Evolutionary conservation across 1,140 invertebrate species (phyloP).

Genomic region (Panulirus ornatus): DNA sequence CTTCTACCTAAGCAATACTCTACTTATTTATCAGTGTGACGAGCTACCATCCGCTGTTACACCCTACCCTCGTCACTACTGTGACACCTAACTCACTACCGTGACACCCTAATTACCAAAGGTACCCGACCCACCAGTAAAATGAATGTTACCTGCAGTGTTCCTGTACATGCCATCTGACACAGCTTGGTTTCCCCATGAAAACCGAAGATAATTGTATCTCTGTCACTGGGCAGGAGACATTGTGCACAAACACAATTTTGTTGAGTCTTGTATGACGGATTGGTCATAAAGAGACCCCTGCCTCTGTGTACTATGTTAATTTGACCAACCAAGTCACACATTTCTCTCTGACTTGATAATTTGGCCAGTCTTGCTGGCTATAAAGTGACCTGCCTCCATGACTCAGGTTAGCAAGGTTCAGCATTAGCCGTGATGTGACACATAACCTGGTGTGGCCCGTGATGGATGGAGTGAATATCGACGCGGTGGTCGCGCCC

Average conservation of each 20-base stretch:
- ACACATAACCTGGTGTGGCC: background rate
- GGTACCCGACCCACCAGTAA: no score
- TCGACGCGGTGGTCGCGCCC: no score
- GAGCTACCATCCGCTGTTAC: no score
- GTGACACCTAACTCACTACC: no score
- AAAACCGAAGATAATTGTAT: background rate
- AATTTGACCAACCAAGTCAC: background rate
- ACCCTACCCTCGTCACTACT: no score
- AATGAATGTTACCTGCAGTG: background rate
- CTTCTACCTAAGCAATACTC: no score
- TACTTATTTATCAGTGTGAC: no score
- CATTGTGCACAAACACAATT: constrained; percentile 3
- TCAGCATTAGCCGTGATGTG: no score
- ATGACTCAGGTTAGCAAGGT: background rate
- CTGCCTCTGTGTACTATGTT: background rate
- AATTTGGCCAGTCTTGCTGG: background rate
- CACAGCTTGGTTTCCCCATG: background rate
- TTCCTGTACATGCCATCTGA: background rate
- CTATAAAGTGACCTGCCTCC: background rate
- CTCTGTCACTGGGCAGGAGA: constrained; percentile 18
- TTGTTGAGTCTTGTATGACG: background rate
- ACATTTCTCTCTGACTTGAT: background rate
- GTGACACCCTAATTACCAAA: no score
- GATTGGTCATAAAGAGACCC: constrained; percentile 14
- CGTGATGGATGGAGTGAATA: background rate